Conservation (phyloP, 2,888 invertebrate genomes). For the Sycophila texana region DNA sequence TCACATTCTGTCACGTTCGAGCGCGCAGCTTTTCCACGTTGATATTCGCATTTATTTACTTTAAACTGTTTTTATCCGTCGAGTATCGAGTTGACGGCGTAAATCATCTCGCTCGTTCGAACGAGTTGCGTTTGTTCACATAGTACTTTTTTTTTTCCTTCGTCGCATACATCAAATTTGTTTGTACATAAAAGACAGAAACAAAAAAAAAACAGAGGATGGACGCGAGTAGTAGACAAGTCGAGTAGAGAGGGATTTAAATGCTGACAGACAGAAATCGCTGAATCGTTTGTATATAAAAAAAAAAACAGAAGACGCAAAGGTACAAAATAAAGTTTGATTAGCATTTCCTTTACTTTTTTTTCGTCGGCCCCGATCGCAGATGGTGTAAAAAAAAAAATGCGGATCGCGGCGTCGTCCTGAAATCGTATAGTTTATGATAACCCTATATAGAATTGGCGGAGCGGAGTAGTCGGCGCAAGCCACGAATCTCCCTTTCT, state of each 20-base stretch:
- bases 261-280: neutral
- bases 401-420: conserved; percentile 5
- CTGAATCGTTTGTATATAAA: neutral
- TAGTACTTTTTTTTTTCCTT: conserved; percentile 4
- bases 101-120: neutral
- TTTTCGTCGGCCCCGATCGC: conserved; percentile 30
- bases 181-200: neutral
- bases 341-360: conserved; percentile 6
- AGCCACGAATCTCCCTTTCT: conserved; percentile 14
- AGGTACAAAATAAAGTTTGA: conserved; percentile 49
- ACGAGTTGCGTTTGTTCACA: neutral
- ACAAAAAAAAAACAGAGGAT: too few relatives aligned
- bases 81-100: conserved; percentile 10
- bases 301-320: conserved; percentile 21
- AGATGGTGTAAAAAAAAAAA: conserved; percentile 4
- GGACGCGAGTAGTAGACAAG: neutral
- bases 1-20: conserved; percentile 8
- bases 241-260: neutral
- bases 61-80: conserved; percentile 3
- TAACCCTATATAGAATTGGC: neutral
- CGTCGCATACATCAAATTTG: conserved; percentile 10
- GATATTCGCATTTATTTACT: neutral
- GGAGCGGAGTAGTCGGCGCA: neutral
- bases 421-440: neutral
- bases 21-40: conserved; percentile 22